phyloP scores from a whole-genome alignment of 2,888 invertebrate genomes.

The Aproaerema taeniolella region DNA sequence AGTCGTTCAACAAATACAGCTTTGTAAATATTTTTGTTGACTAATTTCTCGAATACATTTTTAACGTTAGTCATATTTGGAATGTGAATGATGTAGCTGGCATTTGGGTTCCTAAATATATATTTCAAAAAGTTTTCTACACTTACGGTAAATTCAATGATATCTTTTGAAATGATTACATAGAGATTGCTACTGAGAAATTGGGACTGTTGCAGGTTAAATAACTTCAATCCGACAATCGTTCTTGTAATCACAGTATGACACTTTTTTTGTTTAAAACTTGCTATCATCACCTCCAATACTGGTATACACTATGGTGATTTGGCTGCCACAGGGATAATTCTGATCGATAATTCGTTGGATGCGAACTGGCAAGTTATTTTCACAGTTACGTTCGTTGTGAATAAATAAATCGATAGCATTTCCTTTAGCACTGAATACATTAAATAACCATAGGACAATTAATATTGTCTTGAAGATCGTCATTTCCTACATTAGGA shows the following conservation, averaged over 20 bases:
- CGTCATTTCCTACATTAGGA: no score
- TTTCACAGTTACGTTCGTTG: no score
- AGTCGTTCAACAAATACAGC: not conserved
- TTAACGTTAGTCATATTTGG: not conserved
- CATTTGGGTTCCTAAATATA: not conserved
- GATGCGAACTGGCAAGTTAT: slow-evolving; percentile 1
- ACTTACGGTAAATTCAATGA: not conserved
- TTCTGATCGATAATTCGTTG: not conserved
- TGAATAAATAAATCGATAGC: no score
- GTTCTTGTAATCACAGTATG: not conserved
- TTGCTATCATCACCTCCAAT: not conserved
- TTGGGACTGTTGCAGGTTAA: not conserved
- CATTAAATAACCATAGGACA: no score
- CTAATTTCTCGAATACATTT: not conserved
- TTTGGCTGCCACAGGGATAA: not conserved
- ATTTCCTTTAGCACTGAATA: no score
- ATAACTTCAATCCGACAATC: not conserved
- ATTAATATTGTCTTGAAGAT: no score
- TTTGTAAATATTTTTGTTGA: not conserved
- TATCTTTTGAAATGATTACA: not conserved
- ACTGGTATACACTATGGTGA: not conserved
- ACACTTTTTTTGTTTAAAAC: not conserved
- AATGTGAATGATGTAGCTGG: not conserved
- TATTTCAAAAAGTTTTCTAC: not conserved
- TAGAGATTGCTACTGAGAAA: not conserved